Evolutionary conservation across 1,140 invertebrate species (phyloP), one percentile per base, ranked within the genome.

Genomic region (Tetramorium parvispinum): DNA sequence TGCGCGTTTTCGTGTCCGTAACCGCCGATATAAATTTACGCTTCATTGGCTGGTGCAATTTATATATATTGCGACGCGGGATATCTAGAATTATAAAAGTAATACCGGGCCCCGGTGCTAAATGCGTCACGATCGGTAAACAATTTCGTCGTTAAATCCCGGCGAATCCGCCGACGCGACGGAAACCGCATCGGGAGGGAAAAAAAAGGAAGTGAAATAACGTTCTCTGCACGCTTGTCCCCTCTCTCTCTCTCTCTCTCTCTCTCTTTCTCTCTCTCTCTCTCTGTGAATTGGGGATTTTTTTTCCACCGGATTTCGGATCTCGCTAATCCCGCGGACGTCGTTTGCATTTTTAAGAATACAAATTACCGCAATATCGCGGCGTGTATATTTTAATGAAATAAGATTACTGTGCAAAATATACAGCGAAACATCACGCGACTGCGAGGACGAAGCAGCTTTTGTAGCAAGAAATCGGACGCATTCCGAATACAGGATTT

Each of bases 301-400:
- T 82, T 82, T 82, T 16, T 1, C n/a, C 21, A 11, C n/a, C 16
- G 24, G 0, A 71, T 27, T 82, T 71, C n/a, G 16, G 18, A 71
- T 16, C 32, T 1, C 63, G 5, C 21, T 81, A n/a, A 81, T 81
- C 43, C 57, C 37, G 51, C 78, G 27, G 3, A 68, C 16, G 63
- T 79, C 59, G 46, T 68, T 82, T 82, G 65, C 78, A 82, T 82
- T 70, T 55, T 82, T 57, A 68, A 81, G 63, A 81, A 53, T 55
- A 68, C 43, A 79, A 53, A 79, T 79, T 55, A 68, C 77, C n/a
- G 32, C 32, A 55, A 68, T 81, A 81, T 81, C 77, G 27, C 46
- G 63, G 8, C 46, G 46, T 40, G 27, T 55, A 81, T 68, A 68
- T 68, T 81, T 68, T 70, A 53, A 68, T 81, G 63, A 68, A 81